These are phyloP conservation scores for Acrocephalus scirpaceus DNA, from an alignment of 2,797 vertebrate species.

Conservation along the genomic window DNA sequence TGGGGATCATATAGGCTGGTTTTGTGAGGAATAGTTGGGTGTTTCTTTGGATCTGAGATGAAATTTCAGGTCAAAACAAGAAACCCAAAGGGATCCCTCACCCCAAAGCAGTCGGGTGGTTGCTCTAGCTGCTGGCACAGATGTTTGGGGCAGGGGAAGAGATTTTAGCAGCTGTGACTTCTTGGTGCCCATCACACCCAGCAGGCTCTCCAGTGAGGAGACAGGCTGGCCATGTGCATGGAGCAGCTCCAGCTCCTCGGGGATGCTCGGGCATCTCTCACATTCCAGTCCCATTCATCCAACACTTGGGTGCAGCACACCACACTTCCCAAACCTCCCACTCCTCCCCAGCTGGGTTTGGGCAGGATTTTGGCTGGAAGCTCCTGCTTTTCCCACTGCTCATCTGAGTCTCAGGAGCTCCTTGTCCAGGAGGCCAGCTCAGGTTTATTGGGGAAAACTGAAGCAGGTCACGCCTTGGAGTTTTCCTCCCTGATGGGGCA, in stretches of 20 bases:
- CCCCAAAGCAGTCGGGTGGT: fast-evolving
- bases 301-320: not conserved
- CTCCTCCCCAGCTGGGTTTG: not conserved
- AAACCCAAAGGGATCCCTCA: not conserved
- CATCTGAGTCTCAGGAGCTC: not conserved
- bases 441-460: not conserved
- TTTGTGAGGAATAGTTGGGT: not conserved
- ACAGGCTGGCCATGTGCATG: fast-evolving
- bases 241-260: not conserved
- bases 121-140: not conserved
- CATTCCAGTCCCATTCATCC: fast-evolving
- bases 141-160: not conserved
- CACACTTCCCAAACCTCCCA: not conserved
- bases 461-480: not conserved
- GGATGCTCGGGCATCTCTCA: fast-evolving
- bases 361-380: not conserved
- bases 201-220: not conserved
- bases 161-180: not conserved
- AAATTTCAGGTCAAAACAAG: not conserved
- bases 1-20: not conserved
- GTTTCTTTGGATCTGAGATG: not conserved
- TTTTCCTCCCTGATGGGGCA: not conserved
- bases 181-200: not conserved
- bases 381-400: not conserved
- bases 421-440: not conserved